Conservation (phyloP, 2,113 vertebrate genomes). For the Xerus inauris region DNA sequence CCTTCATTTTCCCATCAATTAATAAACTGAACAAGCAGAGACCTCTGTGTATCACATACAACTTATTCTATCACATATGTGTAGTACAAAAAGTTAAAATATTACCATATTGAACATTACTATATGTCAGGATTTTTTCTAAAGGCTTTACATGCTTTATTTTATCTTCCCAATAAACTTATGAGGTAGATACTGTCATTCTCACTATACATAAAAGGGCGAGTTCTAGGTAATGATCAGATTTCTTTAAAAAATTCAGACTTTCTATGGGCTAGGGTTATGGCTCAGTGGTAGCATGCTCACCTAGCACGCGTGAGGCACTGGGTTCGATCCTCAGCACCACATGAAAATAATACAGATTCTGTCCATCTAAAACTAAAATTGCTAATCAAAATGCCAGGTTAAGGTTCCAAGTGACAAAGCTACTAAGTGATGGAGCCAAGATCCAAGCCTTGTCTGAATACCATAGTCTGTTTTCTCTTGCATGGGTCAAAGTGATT, state of each 20-base stretch:
- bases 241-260: conserved; percentile 43
- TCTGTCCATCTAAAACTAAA: too few relatives aligned
- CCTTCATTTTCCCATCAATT: not conserved
- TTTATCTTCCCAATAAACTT: conserved; percentile 5
- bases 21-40: conserved; percentile 35
- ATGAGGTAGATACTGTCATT: conserved; percentile 26
- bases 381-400: not conserved
- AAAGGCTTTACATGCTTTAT: not conserved
- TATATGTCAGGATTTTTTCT: not conserved
- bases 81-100: not conserved
- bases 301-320: too few relatives aligned
- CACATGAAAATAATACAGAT: too few relatives aligned
- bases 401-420: conserved; percentile 24
- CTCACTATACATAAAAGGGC: conserved; percentile 46
- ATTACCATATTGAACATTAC: not conserved
- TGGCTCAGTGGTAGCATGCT: too few relatives aligned
- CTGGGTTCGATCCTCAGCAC: too few relatives aligned
- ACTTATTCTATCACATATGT: not conserved
- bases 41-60: not conserved
- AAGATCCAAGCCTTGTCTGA: not conserved
- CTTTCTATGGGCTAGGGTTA: too few relatives aligned
- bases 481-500: not conserved
- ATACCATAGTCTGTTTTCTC: not conserved
- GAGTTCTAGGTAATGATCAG: not conserved
- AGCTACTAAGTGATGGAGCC: not conserved